Conservation (phyloP, 2,113 vertebrate genomes). For the Spheniscus mendiculus region DNA sequence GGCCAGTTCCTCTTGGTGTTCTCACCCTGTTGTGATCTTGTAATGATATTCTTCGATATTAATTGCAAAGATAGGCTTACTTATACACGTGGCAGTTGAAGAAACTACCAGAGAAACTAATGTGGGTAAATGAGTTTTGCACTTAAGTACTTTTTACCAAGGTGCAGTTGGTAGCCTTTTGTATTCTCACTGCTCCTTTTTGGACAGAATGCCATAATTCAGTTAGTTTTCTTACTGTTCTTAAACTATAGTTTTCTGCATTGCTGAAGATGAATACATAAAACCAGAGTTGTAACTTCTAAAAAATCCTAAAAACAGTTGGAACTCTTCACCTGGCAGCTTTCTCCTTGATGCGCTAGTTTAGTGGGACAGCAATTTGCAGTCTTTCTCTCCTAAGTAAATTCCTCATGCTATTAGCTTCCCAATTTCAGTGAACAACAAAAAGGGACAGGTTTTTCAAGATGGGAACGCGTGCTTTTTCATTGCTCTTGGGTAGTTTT, state of each 20-base stretch:
- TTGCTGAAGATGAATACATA: neutral
- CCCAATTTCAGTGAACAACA: neutral
- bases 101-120: neutral
- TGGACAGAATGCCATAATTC: neutral
- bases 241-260: neutral
- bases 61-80: neutral
- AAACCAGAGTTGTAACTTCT: neutral
- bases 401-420: neutral
- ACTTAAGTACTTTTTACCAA: neutral
- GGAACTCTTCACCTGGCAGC: neutral
- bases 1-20: accelerated
- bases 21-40: neutral
- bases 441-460: neutral
- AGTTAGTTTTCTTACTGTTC: neutral
- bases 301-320: neutral
- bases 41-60: neutral
- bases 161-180: neutral
- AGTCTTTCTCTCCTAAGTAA: neutral
- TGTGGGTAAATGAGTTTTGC: neutral
- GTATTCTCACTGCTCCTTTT: neutral
- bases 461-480: neutral
- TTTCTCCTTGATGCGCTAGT: neutral
- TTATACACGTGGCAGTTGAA: neutral
- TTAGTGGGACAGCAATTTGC: neutral
- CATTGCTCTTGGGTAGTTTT: neutral